Evolutionary conservation across 2,113 vertebrate genomes (phyloP).

Genomic region (Thamnaconus septentrionalis): DNA sequence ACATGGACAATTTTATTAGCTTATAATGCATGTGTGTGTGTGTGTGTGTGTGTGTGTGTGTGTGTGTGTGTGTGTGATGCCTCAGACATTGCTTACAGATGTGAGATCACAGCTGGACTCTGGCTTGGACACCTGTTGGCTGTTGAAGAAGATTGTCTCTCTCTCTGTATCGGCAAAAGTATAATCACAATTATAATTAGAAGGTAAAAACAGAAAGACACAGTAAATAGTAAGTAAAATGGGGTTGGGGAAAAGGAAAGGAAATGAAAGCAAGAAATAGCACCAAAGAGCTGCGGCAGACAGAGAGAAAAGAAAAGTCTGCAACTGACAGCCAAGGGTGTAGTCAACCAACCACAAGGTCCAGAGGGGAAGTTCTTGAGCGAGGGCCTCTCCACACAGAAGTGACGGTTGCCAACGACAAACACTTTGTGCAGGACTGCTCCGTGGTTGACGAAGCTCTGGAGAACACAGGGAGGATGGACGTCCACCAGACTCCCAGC

Average conservation of each 20-base stretch:
- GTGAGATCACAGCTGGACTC: slow-evolving; percentile 77
- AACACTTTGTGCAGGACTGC: slow-evolving; percentile 79
- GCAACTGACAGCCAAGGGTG: background rate
- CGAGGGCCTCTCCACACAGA: slow-evolving; percentile 75
- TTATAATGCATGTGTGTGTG: background rate
- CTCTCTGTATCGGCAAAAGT: slow-evolving; percentile 62
- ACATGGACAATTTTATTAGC: too few relatives aligned
- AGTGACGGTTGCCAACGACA: slow-evolving; percentile 75
- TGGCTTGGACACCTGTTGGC: slow-evolving; percentile 78
- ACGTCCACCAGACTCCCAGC: slow-evolving; percentile 56
- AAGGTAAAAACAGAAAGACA: background rate
- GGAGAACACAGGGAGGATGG: slow-evolving; percentile 74
- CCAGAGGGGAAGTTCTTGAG: slow-evolving; percentile 77
- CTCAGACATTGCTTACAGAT: slow-evolving; percentile 53
- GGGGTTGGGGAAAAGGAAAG: background rate
- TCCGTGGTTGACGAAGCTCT: slow-evolving; percentile 80
- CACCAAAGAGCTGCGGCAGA: too few relatives aligned
- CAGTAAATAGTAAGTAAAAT: background rate
- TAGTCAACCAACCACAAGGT: slow-evolving; percentile 66
- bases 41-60: too few relatives aligned
- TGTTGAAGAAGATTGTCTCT: slow-evolving; percentile 80
- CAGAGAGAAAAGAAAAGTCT: background rate
- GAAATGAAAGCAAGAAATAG: background rate
- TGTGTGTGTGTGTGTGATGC: background rate
- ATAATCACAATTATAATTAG: background rate